Base-by-base conservation (phyloP, 2,113 vertebrate genomes). In the Ceratotherium simum region DNA sequence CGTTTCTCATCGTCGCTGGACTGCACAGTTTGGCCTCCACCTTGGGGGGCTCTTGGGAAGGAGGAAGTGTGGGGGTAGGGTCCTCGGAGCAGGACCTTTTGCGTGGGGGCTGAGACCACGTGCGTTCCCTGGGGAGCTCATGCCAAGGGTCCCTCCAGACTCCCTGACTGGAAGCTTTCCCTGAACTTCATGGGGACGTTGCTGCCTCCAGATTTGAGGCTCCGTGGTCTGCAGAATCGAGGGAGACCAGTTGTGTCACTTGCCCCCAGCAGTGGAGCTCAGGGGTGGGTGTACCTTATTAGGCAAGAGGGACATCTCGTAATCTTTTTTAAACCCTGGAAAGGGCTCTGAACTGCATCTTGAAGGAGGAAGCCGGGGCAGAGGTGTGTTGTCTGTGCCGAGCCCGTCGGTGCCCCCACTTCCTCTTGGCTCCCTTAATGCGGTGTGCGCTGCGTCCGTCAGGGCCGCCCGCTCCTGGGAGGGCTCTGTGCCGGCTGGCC, bases 331-430 rank as follows among this genome's bases (percentile, higher is more conserved):
- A 48, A n/a, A 60, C 12, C 29, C 92, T 5, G 14, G 4, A 14
- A 79, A 46, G 80, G 51, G 54, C 67, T 70, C 73, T 60, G 27
- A n/a, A 39, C 39, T 23, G 5, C 1, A 4, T 25, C 51, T 39
- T 80, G 54, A 70, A 86, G 31, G 31, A 25, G 25, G 29, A n/a
- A 21, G 2, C 29, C 0, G 12, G 83, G 12, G 1, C 10, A 2
- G 0, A 42, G 65, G 27, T 3, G 5, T 21, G 20, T 31, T 46
- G 13, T 76, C n/a, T 2, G 0, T 13, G 54, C 13, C 5, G 6
- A 54, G 39, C 85, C 60, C 9, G 13, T 18, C 0, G 3, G 16
- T 14, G 51, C 51, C 70, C 6, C 1, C 60, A 27, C 78, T 18
- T 85, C 12, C 4, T 31, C 64, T 31, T 64, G 42, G 12, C 3